phyloP scores from a whole-genome alignment of 2,888 invertebrate species.

The Drepana falcataria region DNA sequence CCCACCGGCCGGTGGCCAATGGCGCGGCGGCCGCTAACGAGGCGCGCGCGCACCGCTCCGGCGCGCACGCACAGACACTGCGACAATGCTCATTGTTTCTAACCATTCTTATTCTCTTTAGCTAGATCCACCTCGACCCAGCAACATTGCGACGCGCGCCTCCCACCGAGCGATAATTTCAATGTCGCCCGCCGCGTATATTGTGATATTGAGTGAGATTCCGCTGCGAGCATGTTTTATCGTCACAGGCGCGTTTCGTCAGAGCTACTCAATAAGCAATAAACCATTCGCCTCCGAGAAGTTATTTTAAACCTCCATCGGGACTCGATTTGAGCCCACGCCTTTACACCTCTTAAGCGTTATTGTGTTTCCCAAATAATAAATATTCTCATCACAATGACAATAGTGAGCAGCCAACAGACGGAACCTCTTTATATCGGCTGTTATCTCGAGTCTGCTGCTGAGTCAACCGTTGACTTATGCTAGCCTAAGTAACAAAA shows the following conservation, averaged over 20 bases:
- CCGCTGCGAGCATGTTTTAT: conserved; percentile 67
- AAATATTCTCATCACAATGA: conserved; percentile 37
- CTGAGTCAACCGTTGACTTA: no score
- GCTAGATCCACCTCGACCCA: conserved; percentile 53
- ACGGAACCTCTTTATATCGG: not conserved
- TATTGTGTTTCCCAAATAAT: conserved; percentile 72
- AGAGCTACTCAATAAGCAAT: conserved; percentile 77
- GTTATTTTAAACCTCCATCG: conserved; percentile 69
- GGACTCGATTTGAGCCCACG: conserved; percentile 62
- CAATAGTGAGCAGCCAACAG: conserved; percentile 11
- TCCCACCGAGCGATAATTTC: conserved; percentile 76
- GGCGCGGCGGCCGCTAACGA: conserved; percentile 47
- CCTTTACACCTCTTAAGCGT: conserved; percentile 76
- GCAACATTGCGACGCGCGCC: conserved; percentile 41
- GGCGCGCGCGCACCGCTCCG: conserved; percentile 45
- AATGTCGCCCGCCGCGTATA: conserved; percentile 70
- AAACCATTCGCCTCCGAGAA: conserved; percentile 75
- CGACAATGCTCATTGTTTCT: conserved; percentile 75
- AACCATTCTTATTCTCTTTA: conserved; percentile 69
- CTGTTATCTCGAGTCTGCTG: no score
- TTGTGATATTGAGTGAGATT: conserved; percentile 75
- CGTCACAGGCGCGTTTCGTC: conserved; percentile 69
- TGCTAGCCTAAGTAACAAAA: no score
- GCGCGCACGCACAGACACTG: conserved; percentile 41
- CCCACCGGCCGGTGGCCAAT: conserved; percentile 65